Conservation (phyloP, 1,140 invertebrate genomes). For the Heterodera carotae region DNA sequence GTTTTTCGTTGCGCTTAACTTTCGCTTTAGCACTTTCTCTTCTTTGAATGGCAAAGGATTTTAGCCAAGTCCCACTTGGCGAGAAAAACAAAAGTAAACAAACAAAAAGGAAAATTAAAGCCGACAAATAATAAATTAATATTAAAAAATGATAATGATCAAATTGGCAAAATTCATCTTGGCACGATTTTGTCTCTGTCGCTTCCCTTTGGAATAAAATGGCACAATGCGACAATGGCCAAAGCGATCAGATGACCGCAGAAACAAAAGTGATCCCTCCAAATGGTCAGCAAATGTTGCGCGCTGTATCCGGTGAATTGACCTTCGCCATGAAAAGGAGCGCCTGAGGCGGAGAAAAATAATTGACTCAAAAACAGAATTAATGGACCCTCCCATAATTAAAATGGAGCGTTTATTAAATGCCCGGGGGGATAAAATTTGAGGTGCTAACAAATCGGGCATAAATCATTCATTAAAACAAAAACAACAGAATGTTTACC, state of each 20-base stretch:
- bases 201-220: background rate
- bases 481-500: too few relatives aligned
- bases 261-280: conserved; percentile 36
- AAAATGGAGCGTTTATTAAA: too few relatives aligned
- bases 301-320: conserved; percentile 40
- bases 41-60: background rate
- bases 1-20: background rate
- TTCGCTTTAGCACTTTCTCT: background rate
- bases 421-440: too few relatives aligned
- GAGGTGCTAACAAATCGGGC: too few relatives aligned
- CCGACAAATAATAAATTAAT: background rate
- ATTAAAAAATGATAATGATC: background rate
- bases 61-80: background rate
- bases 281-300: conserved; percentile 34
- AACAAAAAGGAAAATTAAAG: background rate
- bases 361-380: background rate
- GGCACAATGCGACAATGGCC: conserved; percentile 23
- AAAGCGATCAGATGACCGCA: conserved; percentile 38
- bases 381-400: too few relatives aligned
- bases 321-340: conserved; percentile 32
- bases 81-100: conserved; percentile 1
- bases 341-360: background rate
- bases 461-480: too few relatives aligned
- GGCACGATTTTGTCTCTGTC: too few relatives aligned
- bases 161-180: background rate